A percentile compares a stretch with the other conserved stretches of the same genome.
phyloP scores from a whole-genome alignment of 2,888 invertebrate species.

The Falcaria lacertinaria region DNA sequence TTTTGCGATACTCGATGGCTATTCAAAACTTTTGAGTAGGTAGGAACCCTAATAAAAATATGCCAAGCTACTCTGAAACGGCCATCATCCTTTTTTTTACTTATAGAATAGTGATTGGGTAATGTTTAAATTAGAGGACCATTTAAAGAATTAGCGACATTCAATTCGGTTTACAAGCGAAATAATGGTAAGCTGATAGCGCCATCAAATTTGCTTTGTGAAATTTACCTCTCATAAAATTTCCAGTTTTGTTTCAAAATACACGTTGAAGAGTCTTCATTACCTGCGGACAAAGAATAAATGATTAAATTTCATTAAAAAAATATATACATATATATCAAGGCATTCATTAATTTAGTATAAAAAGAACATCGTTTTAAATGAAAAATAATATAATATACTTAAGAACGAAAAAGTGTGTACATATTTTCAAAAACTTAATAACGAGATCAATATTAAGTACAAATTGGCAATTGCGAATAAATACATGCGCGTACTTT shows the following conservation, averaged over 20 bases:
- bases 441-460: no score
- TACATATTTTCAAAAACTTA: no score
- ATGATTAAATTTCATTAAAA: slow-evolving; percentile 12
- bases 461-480: not conserved
- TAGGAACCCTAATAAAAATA: no score
- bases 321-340: not conserved
- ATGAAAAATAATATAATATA: no score
- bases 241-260: slow-evolving; percentile 56
- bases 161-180: slow-evolving; percentile 16
- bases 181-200: slow-evolving; percentile 11
- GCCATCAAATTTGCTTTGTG: slow-evolving; percentile 17
- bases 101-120: no score
- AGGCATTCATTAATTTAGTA: no score
- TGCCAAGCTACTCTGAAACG: no score
- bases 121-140: not conserved
- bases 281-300: slow-evolving; percentile 45
- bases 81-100: no score
- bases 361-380: no score
- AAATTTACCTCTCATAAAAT: slow-evolving; percentile 66
- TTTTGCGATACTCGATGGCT: no score
- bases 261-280: slow-evolving; percentile 58
- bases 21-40: no score
- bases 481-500: not conserved
- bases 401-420: no score
- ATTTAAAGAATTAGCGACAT: slow-evolving; percentile 10